Evolutionary conservation across 2,888 invertebrate genomes (phyloP), one percentile per base, ranked within the genome.

Genomic region (Acronicta alni): DNA sequence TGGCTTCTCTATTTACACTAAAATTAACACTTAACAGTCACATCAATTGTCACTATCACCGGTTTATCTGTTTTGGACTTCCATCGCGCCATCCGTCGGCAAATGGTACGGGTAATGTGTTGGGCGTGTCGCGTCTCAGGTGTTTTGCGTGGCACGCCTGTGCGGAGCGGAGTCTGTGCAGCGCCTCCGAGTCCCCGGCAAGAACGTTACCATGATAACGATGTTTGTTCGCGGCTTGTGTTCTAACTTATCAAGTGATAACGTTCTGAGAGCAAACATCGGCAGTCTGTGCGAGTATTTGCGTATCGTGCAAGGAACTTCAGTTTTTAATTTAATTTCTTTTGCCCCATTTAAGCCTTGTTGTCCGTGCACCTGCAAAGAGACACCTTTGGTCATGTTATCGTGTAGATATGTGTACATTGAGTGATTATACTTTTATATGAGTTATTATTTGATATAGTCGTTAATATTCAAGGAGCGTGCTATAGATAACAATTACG

Each of bases 241-340:
- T 91, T 93, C 86, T 84, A 91, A 93, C 92, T 92, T 94, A 94
- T 94, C 93, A 92, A 87, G 84, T 85, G 93, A 93, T 94, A 94
- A 94, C 89, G 87, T 86, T 84, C 81, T 76, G 79, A 84, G 87
- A 83, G 90, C 82, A 93, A 94, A 94, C 93, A 94, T 91, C 87
- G 85, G 86, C 92, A 85, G 90, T 85, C 89, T 90, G 84, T 81
- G 82, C 82, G 85, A 89, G 86, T 93, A 93, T 94, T 93, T 93
- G 91, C 86, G 89, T 88, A 85, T 87, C 85, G 90, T 86, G 87
- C 88, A 86, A 88, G 84, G 86, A 90, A 89, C 92, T 89, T 84
- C 81, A 82, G 82, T 86, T 87, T 89, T 88, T 87, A 88, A 80
- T 82, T 80, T 84, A 81, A 83, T 85, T 89, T 84, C 67, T 80